These are phyloP conservation scores for Thryonomys swinderianus DNA, from an alignment of 2,113 vertebrate species.

Conservation along the genomic window DNA sequence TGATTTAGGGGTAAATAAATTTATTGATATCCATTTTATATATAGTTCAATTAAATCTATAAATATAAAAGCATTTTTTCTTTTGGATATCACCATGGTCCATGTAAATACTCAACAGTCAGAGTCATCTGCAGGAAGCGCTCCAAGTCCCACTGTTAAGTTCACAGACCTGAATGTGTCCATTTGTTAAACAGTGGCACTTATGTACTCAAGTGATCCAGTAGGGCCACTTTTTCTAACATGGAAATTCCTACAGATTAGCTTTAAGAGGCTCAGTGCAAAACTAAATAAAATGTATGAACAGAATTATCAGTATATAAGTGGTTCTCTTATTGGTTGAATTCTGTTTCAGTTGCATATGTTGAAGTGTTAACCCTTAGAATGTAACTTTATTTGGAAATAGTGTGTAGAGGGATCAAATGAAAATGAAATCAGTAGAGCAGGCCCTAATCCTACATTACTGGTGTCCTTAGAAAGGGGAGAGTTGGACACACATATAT, in stretches of 20 bases:
- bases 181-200: slow-evolving; percentile 77
- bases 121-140: slow-evolving; percentile 73
- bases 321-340: background rate
- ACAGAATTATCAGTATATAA: slow-evolving; percentile 18
- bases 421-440: background rate
- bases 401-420: background rate
- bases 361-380: background rate
- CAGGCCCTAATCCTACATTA: background rate
- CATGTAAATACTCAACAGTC: slow-evolving; percentile 83
- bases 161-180: slow-evolving; percentile 77
- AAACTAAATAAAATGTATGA: background rate
- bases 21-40: slow-evolving; percentile 87
- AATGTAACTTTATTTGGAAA: background rate
- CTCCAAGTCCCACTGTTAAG: slow-evolving; percentile 73
- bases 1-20: slow-evolving; percentile 83
- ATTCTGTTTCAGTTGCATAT: background rate
- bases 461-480: background rate
- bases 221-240: slow-evolving; percentile 56
- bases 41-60: slow-evolving; percentile 82
- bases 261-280: background rate
- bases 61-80: slow-evolving; percentile 86
- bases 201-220: slow-evolving; percentile 80
- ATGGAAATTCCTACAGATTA: background rate
- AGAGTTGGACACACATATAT: background rate
- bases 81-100: slow-evolving; percentile 80